phyloP scores from a whole-genome alignment of 1,140 invertebrate genomes.

The Pteromalus puparum region DNA sequence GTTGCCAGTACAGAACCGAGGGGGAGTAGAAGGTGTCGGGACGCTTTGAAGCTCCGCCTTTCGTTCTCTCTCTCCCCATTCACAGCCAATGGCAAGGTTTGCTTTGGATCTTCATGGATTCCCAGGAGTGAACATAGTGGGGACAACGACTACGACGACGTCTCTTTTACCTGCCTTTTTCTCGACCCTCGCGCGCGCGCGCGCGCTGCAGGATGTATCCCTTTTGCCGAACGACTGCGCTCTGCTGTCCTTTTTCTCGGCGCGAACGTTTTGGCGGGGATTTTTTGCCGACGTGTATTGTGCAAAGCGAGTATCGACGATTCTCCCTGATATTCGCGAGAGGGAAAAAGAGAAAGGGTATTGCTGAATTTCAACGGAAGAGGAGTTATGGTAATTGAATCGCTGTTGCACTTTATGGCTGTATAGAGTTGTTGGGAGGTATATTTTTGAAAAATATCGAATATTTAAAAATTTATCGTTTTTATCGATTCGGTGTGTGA shows the following conservation, averaged over 20 bases:
- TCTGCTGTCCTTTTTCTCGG: neutral
- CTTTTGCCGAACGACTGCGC: neutral
- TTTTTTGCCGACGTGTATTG: neutral
- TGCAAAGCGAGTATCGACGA: neutral
- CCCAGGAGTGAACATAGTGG: neutral
- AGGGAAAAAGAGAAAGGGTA: neutral
- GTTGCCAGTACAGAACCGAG: neutral
- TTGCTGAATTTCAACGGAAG: neutral
- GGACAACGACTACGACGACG: neutral
- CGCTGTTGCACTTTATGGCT: too few species aligned
- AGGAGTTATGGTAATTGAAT: too few species aligned
- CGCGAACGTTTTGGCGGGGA: neutral
- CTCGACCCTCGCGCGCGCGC: neutral
- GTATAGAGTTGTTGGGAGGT: too few species aligned
- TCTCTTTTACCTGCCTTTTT: constrained; percentile 1
- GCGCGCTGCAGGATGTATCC: too few species aligned
- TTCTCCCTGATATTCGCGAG: neutral
- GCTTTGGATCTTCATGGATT: neutral
- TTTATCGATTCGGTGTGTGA: too few species aligned
- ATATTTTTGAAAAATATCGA: too few species aligned
- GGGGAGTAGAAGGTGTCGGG: constrained; percentile 7
- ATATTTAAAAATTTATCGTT: too few species aligned
- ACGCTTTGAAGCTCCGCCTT: constrained; percentile 15
- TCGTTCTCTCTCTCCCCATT: constrained; percentile 28
- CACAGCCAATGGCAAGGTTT: neutral